These are phyloP conservation scores for Rutilus rutilus DNA, from an alignment of 2,113 vertebrate genomes.

Conservation along the genomic window DNA sequence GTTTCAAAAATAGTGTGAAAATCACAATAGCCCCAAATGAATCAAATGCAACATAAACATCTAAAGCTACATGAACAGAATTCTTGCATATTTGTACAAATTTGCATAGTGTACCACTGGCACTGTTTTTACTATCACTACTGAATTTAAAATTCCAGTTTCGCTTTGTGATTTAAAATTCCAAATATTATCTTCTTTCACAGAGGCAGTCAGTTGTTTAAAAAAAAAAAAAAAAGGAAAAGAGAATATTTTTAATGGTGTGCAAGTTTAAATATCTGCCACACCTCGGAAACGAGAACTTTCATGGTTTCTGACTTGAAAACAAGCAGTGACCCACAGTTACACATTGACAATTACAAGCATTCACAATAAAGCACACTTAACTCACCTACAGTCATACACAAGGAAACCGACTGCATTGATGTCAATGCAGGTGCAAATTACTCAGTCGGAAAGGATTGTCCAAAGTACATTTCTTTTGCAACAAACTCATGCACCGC, in stretches of 20 bases:
- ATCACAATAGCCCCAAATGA: not conserved
- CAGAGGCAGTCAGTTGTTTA: not conserved
- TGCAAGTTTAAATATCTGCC: not conserved
- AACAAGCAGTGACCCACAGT: slow-evolving; percentile 5
- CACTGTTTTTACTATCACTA: not conserved
- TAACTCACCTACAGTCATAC: slow-evolving; percentile 2
- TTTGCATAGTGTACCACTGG: not conserved
- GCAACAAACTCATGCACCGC: not conserved
- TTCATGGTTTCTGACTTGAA: not conserved
- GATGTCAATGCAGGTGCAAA: slow-evolving; percentile 11
- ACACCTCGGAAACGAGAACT: not conserved
- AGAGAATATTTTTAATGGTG: not conserved
- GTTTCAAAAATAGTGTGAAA: slow-evolving; percentile 1
- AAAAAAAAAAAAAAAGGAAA: not conserved
- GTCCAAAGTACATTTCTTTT: slow-evolving; percentile 36
- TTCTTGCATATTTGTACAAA: not conserved
- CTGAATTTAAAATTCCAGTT: not conserved
- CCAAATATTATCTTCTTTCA: not conserved
- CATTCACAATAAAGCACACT: not conserved
- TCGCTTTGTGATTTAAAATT: not conserved
- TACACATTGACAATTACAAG: not conserved
- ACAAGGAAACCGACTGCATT: not conserved
- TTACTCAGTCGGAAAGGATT: not conserved
- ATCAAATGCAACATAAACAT: slow-evolving; percentile 26
- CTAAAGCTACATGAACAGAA: not conserved